Percentiles rank a stretch among this genome's conserved stretches.
Evolutionary conservation across 2,113 vertebrate genomes (phyloP).

Genomic region (Dromas ardeola): DNA sequence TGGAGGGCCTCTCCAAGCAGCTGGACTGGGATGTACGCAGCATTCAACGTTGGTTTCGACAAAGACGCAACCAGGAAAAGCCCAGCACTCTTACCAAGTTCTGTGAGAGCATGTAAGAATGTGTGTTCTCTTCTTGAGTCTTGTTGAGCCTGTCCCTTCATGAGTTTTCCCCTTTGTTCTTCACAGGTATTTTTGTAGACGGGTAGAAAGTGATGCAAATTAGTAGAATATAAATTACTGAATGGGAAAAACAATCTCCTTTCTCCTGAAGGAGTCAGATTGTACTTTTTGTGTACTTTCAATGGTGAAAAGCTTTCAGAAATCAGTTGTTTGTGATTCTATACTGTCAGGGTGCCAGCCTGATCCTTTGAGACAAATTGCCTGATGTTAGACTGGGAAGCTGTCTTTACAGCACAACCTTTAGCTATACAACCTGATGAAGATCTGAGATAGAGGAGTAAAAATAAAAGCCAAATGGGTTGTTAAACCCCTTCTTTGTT

Average conservation of each 20-base stretch:
- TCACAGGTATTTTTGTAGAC: neutral
- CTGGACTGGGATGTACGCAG: slow-evolving; percentile 97
- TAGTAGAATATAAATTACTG: neutral
- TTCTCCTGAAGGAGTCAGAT: neutral
- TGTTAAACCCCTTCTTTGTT: neutral
- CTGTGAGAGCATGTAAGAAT: slow-evolving; percentile 97
- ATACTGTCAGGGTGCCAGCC: neutral
- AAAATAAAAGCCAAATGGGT: neutral
- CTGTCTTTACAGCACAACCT: neutral
- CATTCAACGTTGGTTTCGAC: slow-evolving; percentile 97
- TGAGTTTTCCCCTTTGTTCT: neutral
- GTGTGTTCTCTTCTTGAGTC: neutral
- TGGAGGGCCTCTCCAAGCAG: slow-evolving; percentile 97
- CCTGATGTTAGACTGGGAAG: neutral
- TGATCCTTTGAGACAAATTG: neutral
- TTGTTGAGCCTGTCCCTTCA: neutral
- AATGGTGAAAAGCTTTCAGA: neutral
- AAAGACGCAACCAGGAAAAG: slow-evolving; percentile 97
- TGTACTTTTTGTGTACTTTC: neutral
- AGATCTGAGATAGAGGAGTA: neutral
- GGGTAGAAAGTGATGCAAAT: neutral
- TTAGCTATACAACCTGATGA: neutral
- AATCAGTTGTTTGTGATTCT: neutral
- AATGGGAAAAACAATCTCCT: neutral
- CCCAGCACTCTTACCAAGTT: slow-evolving; percentile 93